Percentiles rank a stretch among this genome's conserved stretches.
Conservation (phyloP, 2,888 invertebrate species). For the Magallana nippona region DNA sequence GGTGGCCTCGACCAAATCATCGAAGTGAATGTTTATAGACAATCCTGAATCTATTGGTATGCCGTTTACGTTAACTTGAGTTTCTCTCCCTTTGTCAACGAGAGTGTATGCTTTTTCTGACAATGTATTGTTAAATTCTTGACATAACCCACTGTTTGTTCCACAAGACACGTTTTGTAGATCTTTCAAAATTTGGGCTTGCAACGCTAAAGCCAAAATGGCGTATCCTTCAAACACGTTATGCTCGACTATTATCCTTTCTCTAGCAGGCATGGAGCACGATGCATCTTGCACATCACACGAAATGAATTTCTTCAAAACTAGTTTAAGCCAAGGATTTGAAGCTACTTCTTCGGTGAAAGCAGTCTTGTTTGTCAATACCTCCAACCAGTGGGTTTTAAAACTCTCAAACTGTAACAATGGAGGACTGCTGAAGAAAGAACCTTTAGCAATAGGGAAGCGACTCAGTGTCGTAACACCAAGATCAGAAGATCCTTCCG, state of each 20-base stretch:
- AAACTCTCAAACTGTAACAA: constrained; percentile 34
- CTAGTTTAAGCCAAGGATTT: constrained; percentile 51
- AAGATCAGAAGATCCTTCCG: constrained; percentile 8
- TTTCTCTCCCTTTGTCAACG: neutral
- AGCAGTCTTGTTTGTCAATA: constrained; percentile 41
- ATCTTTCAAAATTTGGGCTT: constrained; percentile 49
- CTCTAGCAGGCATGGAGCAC: neutral
- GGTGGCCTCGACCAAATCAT: neutral
- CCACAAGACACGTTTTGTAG: constrained; percentile 36
- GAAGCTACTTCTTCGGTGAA: constrained; percentile 32
- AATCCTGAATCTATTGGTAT: neutral
- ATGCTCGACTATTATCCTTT: neutral
- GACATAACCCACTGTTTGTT: constrained; percentile 20
- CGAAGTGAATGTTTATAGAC: neutral
- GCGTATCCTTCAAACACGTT: constrained; percentile 52
- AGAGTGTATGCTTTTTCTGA: neutral
- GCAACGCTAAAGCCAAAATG: constrained; percentile 49
- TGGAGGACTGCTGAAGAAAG: constrained; percentile 23
- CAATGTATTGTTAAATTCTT: neutral
- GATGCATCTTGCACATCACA: constrained; percentile 30
- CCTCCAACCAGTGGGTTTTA: constrained; percentile 46
- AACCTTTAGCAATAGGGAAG: constrained; percentile 34
- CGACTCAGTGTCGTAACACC: neutral
- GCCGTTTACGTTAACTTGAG: neutral
- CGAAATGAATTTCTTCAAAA: neutral